Evolutionary conservation across 2,797 vertebrate genomes (phyloP).

Genomic region (Denticeps clupeoides): DNA sequence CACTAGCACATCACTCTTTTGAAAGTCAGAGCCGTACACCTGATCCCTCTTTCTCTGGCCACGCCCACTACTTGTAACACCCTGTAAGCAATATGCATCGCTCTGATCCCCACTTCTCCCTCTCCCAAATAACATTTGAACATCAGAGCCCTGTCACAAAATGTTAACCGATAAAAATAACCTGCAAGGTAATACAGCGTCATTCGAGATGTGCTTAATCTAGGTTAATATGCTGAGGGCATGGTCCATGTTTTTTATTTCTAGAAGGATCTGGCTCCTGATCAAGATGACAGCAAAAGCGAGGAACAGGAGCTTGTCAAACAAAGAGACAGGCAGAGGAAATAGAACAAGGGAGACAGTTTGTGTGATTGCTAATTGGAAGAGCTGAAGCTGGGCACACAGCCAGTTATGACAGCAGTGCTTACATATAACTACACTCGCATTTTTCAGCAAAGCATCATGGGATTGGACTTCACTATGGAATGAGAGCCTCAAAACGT

Average conservation of each 20-base stretch:
- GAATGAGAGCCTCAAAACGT: constrained; percentile 21
- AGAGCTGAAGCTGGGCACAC: constrained; percentile 12
- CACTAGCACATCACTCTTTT: no score
- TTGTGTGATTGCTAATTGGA: constrained; percentile 10
- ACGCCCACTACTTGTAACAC: no score
- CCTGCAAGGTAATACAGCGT: no score
- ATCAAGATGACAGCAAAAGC: neutral
- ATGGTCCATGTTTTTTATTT: neutral
- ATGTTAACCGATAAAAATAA: no score
- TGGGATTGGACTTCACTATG: constrained; percentile 23
- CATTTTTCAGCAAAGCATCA: constrained; percentile 16
- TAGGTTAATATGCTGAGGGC: neutral
- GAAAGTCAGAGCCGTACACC: no score
- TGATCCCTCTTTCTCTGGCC: no score
- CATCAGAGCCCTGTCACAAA: no score
- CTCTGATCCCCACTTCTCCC: no score
- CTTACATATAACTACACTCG: constrained; percentile 30
- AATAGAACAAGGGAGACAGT: constrained; percentile 5
- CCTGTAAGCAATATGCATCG: no score
- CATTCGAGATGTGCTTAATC: constrained; percentile 3
- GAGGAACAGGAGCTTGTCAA: neutral
- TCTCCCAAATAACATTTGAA: no score
- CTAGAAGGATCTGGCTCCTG: neutral
- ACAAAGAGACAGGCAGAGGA: neutral
- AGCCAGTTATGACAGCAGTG: constrained; percentile 25